Evolutionary conservation across 2,113 vertebrate genomes (phyloP).

Genomic region (Oncorhynchus tshawytscha): DNA sequence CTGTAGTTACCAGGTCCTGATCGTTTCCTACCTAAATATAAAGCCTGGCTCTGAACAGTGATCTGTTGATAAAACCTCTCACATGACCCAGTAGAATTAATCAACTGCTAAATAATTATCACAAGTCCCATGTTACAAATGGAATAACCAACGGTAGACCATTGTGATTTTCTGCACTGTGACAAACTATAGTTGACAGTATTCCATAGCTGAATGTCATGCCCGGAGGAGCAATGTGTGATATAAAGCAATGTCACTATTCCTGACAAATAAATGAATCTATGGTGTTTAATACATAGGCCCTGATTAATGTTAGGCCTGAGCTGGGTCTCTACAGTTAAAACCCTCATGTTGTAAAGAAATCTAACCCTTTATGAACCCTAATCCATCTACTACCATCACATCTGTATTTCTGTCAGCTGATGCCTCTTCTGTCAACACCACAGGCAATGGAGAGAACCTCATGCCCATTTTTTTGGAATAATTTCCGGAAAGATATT

Average conservation of each 20-base stretch:
- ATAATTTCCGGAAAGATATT: no score
- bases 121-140: neutral
- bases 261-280: conserved; percentile 28
- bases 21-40: neutral
- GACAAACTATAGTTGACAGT: neutral
- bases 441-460: no score
- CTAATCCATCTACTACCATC: conserved; percentile 42
- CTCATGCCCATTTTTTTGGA: no score
- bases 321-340: conserved; percentile 24
- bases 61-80: neutral
- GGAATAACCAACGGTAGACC: no score
- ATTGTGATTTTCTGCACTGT: neutral
- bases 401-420: conserved; percentile 8
- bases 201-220: neutral
- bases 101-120: neutral
- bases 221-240: neutral
- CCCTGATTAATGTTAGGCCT: conserved; percentile 43
- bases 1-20: neutral
- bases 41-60: neutral
- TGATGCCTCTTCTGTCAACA: no score
- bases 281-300: conserved; percentile 15
- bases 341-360: conserved; percentile 28
- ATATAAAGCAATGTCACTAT: conserved; percentile 18
- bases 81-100: neutral
- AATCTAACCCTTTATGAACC: conserved; percentile 50